Percentiles rank a stretch among this genome's conserved stretches.
Conservation (phyloP, 2,113 vertebrate species). For the Bujurquina vittata region DNA sequence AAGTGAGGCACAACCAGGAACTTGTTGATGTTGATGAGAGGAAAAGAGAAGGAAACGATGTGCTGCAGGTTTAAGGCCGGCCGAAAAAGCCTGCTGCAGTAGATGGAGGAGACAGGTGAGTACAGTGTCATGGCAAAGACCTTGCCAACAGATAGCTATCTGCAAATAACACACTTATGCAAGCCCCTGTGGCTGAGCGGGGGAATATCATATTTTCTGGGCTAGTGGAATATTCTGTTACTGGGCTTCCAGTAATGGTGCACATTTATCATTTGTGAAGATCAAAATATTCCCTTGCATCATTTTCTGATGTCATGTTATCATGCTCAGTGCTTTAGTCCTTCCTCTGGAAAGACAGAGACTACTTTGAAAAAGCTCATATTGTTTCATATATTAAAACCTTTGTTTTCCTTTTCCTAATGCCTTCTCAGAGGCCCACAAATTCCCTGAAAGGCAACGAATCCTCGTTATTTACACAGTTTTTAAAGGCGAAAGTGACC, state of each 20-base stretch:
- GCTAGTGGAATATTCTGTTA: constrained; percentile 6
- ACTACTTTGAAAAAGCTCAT: not conserved
- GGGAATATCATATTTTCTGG: constrained; percentile 47
- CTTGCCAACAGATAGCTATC: constrained; percentile 84
- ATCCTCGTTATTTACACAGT: not conserved
- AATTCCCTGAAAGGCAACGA: not conserved
- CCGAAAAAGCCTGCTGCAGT: constrained; percentile 53
- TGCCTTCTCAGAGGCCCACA: not conserved
- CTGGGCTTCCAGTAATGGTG: not conserved
- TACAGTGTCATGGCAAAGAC: constrained; percentile 79
- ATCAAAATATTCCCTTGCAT: not conserved
- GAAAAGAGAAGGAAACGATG: constrained; percentile 63
- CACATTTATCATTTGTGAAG: not conserved
- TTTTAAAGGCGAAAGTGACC: not conserved
- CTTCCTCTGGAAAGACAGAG: not conserved
- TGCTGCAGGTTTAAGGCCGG: constrained; percentile 63
- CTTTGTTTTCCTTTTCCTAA: not conserved
- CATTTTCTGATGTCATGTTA: not conserved
- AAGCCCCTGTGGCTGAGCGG: constrained; percentile 54
- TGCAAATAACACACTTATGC: constrained; percentile 78
- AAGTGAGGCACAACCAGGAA: constrained; percentile 45
- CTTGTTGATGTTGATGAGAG: constrained; percentile 66
- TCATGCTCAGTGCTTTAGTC: fast-evolving
- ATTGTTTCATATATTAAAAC: too few species aligned
- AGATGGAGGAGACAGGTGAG: constrained; percentile 81